A percentile compares a stretch with the other conserved stretches of the same genome.
Evolutionary conservation across 2,797 vertebrate genomes (phyloP).

Genomic region (Hydrophis major): DNA sequence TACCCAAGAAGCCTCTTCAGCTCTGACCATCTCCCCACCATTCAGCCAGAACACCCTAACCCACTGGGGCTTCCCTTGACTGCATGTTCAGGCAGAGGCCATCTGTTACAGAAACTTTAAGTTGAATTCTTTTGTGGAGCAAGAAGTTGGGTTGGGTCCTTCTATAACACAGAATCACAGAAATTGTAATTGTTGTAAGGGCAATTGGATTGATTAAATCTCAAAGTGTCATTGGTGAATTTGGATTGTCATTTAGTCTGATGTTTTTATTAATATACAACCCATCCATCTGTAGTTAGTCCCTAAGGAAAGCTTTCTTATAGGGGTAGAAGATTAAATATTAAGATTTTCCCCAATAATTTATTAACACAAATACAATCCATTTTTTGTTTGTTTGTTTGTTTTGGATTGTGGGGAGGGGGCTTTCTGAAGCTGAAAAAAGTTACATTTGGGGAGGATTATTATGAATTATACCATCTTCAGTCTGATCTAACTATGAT

Average conservation of each 20-base stretch:
- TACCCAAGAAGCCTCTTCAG: background rate
- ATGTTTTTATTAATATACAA: background rate
- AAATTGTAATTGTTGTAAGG: background rate
- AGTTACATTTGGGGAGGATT: background rate
- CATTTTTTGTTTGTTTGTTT: background rate
- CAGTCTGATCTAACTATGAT: no score
- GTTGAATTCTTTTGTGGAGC: background rate
- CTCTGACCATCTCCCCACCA: background rate
- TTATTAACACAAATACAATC: background rate
- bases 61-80: background rate
- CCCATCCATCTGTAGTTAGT: background rate
- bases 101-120: background rate
- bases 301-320: background rate
- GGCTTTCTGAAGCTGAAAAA: background rate
- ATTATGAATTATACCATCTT: background rate
- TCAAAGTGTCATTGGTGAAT: background rate
- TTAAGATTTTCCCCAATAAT: background rate
- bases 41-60: background rate
- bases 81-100: background rate
- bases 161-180: background rate
- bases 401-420: background rate
- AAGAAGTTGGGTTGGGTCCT: background rate
- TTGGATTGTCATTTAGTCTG: background rate
- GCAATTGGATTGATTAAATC: background rate
- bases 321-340: background rate